Evolutionary conservation across 2,113 vertebrate species (phyloP).

Genomic region (Triplophysa siluroides): DNA sequence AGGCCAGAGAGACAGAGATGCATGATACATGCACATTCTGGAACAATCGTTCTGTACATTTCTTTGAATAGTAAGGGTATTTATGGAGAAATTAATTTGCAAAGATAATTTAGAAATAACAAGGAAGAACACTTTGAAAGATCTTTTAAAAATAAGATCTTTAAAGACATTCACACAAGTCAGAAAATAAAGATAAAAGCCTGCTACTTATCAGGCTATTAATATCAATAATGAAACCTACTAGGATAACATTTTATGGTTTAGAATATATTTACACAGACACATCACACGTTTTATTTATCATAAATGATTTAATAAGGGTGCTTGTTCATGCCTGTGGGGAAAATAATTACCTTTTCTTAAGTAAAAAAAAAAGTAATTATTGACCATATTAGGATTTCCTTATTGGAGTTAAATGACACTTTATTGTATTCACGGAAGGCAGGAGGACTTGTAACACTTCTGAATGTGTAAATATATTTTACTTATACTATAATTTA

Average conservation of each 20-base stretch:
- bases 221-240: neutral
- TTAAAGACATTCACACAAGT: neutral
- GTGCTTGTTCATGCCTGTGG: too few species aligned
- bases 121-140: too few species aligned
- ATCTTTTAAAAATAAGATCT: too few species aligned
- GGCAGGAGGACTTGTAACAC: neutral
- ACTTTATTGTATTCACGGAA: neutral
- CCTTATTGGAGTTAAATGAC: constrained; percentile 42
- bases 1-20: neutral
- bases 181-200: neutral
- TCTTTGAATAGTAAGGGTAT: neutral
- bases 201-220: neutral
- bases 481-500: too few species aligned
- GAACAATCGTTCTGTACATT: neutral
- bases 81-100: neutral
- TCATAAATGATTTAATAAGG: too few species aligned
- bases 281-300: constrained; percentile 16
- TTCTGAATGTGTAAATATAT: neutral
- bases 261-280: neutral
- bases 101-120: too few species aligned
- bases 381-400: neutral
- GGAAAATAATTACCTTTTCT: too few species aligned
- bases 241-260: neutral
- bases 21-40: neutral
- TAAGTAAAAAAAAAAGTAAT: neutral